Evolutionary conservation across 2,797 vertebrate species (phyloP).

Genomic region (Microhierax caerulescens): DNA sequence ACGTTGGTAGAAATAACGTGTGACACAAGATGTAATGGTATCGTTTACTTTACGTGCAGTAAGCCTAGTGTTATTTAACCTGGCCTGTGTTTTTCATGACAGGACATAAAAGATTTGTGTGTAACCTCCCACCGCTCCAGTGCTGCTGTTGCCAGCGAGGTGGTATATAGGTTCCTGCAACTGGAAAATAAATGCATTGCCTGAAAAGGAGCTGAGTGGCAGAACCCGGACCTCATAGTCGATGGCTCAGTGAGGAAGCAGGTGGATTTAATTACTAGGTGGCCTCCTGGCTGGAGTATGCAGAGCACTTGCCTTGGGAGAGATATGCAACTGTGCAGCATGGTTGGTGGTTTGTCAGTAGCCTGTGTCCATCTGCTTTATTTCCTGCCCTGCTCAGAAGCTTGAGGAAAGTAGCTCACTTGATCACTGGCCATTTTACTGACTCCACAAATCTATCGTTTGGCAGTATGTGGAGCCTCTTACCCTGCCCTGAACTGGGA

Average conservation of each 20-base stretch:
- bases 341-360: constrained; percentile 18
- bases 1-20: background rate
- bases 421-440: constrained; percentile 22
- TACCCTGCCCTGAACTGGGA: background rate
- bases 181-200: background rate
- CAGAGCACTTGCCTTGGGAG: background rate
- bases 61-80: background rate
- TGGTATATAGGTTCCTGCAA: background rate
- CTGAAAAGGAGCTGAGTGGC: background rate
- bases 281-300: background rate
- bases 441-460: constrained; percentile 37
- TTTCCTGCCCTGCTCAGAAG: background rate
- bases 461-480: constrained; percentile 31
- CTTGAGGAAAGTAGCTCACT: constrained; percentile 36
- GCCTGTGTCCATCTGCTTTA: background rate
- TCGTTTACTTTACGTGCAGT: background rate
- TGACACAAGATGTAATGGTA: background rate
- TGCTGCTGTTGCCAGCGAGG: constrained; percentile 16
- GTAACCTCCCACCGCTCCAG: background rate
- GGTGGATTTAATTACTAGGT: background rate
- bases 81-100: background rate
- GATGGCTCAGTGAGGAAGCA: background rate
- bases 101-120: background rate
- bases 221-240: background rate
- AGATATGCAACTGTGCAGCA: background rate